Percentiles rank a stretch among this genome's conserved stretches.
Conservation (phyloP, 2,888 invertebrate species). For the Terebella lapidaria region DNA sequence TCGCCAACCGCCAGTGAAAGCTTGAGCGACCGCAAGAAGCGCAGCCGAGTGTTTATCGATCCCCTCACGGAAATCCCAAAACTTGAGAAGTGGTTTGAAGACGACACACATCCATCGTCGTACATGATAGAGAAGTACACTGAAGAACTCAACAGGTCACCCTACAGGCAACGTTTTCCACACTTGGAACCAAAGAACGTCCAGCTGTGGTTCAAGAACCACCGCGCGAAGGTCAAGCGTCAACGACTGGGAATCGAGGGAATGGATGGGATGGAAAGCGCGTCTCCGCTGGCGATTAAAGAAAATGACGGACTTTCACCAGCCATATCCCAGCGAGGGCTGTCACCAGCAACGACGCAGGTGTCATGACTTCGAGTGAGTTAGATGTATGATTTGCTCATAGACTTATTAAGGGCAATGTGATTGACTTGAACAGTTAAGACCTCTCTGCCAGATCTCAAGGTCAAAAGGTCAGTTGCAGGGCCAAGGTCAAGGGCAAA, state of each 20-base stretch:
- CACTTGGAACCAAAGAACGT: slow-evolving; percentile 98
- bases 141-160: slow-evolving; percentile 92
- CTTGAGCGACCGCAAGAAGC: slow-evolving; percentile 78
- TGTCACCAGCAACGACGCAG: too few relatives aligned
- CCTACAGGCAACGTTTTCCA: slow-evolving; percentile 96
- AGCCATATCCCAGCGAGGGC: too few relatives aligned
- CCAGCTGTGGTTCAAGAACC: slow-evolving; percentile 99
- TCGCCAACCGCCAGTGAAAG: slow-evolving; percentile 16
- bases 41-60: slow-evolving; percentile 98
- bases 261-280: too few relatives aligned
- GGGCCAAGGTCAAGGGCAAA: too few relatives aligned
- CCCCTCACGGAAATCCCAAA: slow-evolving; percentile 88
- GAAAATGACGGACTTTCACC: too few relatives aligned
- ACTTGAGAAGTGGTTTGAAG: slow-evolving; percentile 78
- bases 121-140: slow-evolving; percentile 96
- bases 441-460: too few relatives aligned
- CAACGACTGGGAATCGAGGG: slow-evolving; percentile 18
- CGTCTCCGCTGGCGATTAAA: too few relatives aligned
- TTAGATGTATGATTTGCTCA: too few relatives aligned
- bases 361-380: too few relatives aligned
- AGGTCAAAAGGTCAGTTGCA: too few relatives aligned
- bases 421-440: too few relatives aligned
- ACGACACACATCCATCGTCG: slow-evolving; percentile 98
- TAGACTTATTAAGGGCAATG: too few relatives aligned
- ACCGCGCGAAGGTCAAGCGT: slow-evolving; percentile 95